Conservation (phyloP, 2,113 vertebrate species). For the Neofelis nebulosa region DNA sequence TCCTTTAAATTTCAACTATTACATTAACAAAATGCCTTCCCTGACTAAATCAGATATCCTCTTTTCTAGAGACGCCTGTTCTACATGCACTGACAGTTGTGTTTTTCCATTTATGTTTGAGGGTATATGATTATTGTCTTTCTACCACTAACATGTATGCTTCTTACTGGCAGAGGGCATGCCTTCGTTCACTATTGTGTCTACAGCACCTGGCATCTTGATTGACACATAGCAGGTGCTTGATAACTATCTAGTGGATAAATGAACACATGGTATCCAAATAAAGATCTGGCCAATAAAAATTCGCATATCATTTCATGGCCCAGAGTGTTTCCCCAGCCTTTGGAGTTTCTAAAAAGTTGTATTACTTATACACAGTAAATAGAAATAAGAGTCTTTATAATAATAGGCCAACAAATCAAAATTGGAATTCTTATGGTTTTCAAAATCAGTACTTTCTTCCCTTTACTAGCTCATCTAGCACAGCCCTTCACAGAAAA, state of each 20-base stretch:
- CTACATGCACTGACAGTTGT: background rate
- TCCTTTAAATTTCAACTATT: background rate
- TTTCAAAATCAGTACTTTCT: conserved; percentile 69
- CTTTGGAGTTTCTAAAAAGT: background rate
- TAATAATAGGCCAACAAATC: background rate
- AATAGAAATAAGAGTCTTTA: background rate
- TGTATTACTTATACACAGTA: background rate
- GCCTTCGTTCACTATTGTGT: background rate
- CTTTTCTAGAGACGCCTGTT: background rate
- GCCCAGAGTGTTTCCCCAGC: background rate
- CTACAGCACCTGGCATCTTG: background rate
- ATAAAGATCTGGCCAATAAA: conserved; percentile 1
- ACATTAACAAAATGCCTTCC: background rate
- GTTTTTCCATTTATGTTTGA: background rate
- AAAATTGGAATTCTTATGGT: background rate
- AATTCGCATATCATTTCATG: background rate
- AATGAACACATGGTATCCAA: background rate
- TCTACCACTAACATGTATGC: background rate
- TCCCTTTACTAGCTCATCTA: conserved; percentile 49
- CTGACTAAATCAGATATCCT: background rate
- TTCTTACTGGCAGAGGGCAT: background rate
- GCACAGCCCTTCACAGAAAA: conserved; percentile 26
- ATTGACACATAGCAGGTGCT: background rate
- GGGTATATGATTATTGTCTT: background rate
- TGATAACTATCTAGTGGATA: background rate